Evolutionary conservation across 2,888 invertebrate genomes (phyloP).

Genomic region (Perithous albicinctus): DNA sequence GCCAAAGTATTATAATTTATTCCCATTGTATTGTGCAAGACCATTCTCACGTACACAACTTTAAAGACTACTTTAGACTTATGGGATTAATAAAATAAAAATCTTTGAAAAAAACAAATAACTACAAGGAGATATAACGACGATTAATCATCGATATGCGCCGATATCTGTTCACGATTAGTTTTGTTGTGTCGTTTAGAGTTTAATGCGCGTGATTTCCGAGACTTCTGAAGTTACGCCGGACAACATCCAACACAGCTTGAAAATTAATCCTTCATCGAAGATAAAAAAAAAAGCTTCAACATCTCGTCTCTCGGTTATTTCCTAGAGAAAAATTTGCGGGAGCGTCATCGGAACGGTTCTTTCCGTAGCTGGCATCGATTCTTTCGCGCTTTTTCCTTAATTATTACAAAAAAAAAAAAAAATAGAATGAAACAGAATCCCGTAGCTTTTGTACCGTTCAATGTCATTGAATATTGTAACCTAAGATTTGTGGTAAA

Average conservation of each 20-base stretch:
- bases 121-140: conserved; percentile 40
- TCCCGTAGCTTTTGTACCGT: conserved; percentile 75
- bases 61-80: conserved; percentile 84
- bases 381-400: conserved; percentile 54
- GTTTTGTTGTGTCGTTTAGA: conserved; percentile 2
- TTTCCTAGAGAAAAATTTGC: conserved; percentile 1
- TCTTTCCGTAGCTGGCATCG: conserved; percentile 39
- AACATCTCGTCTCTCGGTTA: background rate
- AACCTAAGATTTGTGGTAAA: conserved; percentile 79
- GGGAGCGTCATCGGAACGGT: conserved; percentile 23
- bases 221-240: background rate
- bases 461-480: conserved; percentile 77
- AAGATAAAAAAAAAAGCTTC: conserved; percentile 8
- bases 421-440: conserved; percentile 63
- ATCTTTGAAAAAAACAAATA: conserved; percentile 75
- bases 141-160: conserved; percentile 36
- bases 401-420: conserved; percentile 79
- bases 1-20: conserved; percentile 85
- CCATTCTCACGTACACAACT: conserved; percentile 81
- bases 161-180: conserved; percentile 56
- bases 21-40: conserved; percentile 84
- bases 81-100: conserved; percentile 84
- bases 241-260: conserved; percentile 7
- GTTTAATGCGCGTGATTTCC: conserved; percentile 11
- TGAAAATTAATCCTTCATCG: conserved; percentile 16